A percentile compares a stretch with the other conserved stretches of the same genome.
Evolutionary conservation across 2,888 invertebrate genomes (phyloP).

Genomic region (Amphipyra berbera): DNA sequence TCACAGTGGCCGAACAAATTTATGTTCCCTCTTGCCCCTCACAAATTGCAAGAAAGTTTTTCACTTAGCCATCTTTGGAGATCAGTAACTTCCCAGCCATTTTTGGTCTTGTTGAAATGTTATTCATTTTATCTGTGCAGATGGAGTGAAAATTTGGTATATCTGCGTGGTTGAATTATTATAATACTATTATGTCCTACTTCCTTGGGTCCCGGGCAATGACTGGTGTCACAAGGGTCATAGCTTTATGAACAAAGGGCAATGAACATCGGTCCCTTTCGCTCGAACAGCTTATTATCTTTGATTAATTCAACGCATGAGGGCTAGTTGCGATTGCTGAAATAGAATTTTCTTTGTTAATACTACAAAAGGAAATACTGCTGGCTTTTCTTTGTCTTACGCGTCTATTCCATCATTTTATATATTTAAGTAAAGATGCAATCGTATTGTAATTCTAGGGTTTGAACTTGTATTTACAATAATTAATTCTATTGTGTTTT

Average conservation of each 20-base stretch:
- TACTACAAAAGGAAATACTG: slow-evolving; percentile 5
- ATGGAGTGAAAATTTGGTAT: not conserved
- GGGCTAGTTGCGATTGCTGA: slow-evolving; percentile 23
- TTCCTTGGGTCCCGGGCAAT: slow-evolving; percentile 33
- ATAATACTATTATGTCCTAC: slow-evolving; percentile 26
- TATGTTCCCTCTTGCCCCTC: slow-evolving; percentile 5
- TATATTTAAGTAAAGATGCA: not conserved
- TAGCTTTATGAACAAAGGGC: slow-evolving; percentile 41
- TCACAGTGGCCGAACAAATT: slow-evolving; percentile 18
- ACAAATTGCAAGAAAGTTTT: slow-evolving; percentile 29
- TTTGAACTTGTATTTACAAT: slow-evolving; percentile 2
- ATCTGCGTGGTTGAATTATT: slow-evolving; percentile 4
- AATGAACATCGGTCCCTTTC: slow-evolving; percentile 24
- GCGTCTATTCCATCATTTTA: slow-evolving; percentile 1
- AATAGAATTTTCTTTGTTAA: slow-evolving; percentile 41
- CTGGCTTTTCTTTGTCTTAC: slow-evolving; percentile 4
- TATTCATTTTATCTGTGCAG: not conserved
- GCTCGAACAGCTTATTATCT: slow-evolving; percentile 25
- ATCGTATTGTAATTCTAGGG: not conserved
- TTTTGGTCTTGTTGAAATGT: not conserved
- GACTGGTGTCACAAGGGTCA: slow-evolving; percentile 35
- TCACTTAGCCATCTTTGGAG: slow-evolving; percentile 6
- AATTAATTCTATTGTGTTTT: not conserved
- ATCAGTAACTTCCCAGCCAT: slow-evolving; percentile 2
- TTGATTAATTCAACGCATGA: slow-evolving; percentile 33